Evolutionary conservation across 2,888 invertebrate genomes (phyloP), one percentile per base, ranked within the genome.

Genomic region (Dorcus hopei): DNA sequence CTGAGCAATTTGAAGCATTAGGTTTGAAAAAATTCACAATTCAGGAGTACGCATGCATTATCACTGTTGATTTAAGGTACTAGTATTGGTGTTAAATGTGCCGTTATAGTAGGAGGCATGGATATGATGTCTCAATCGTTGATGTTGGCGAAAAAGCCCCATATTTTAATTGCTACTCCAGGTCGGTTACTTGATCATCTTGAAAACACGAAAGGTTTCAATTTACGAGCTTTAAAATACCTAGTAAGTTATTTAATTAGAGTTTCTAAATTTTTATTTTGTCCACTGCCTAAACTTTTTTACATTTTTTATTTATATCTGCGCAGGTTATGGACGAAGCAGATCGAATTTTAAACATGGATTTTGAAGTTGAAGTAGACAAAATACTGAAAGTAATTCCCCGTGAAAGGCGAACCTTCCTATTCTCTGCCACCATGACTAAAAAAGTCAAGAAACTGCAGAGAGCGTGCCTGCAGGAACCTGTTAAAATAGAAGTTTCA

Each of bases 351-450:
- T 82, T 99, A 3, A 98, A 98, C 77, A 95, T 97, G 96, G 99
- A 99, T 75, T 99, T 99, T 75, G 98, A 98, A 80, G 89, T 91
- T 9, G 99, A 99, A 81, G 89, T 97, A 0, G 95, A 97, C 77
- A 97, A 97, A 80, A 97, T 99, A 57, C 79, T 99, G 2, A 89
- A 90, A 72, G 91, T 89, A 0, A 89, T 99, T 55, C 98, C 99
- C 0, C 85, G 91, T 33, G 96, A 98, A 70, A 84, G 99, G 3
- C 83, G 87, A 61, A 99, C 99, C 0, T 93, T 90, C 72, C 81
- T 99, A 9, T 99, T 97, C 80, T 99, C 98, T 0, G 99, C 99
- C 0, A 99, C 99, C 1, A 99, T 99, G 99, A 99, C 99, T 0
- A 96, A 94, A 74, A 95, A 95, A 78, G 91, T 98, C 0, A 92